Evolutionary conservation across 2,888 invertebrate genomes (phyloP).

Genomic region (Fissipunctia ypsillon): DNA sequence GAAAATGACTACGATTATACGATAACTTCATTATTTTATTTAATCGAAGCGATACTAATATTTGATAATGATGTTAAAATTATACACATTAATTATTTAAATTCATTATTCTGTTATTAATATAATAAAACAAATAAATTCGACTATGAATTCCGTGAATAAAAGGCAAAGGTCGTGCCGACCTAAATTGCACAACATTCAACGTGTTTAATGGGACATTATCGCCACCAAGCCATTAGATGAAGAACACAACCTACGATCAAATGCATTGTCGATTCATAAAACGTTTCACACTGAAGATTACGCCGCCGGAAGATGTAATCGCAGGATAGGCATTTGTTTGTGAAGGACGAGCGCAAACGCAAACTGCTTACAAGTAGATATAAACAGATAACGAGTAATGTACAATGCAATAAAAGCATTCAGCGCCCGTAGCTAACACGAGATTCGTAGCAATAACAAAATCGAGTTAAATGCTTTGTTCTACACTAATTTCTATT

Average conservation of each 20-base stretch:
- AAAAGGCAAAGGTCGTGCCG: slow-evolving; percentile 69
- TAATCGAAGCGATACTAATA: slow-evolving; percentile 5
- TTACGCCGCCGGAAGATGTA: slow-evolving; percentile 81
- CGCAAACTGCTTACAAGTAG: slow-evolving; percentile 84
- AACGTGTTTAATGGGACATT: slow-evolving; percentile 65
- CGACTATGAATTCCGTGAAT: slow-evolving; percentile 53
- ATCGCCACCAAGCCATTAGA: slow-evolving; percentile 59
- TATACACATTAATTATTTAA: slow-evolving; percentile 29
- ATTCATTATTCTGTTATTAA: slow-evolving; percentile 42
- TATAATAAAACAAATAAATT: slow-evolving; percentile 53
- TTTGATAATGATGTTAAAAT: slow-evolving; percentile 17
- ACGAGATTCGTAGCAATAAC: slow-evolving; percentile 58
- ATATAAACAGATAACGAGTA: slow-evolving; percentile 71
- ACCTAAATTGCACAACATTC: slow-evolving; percentile 72
- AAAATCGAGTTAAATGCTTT: slow-evolving; percentile 60
- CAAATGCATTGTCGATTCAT: slow-evolving; percentile 72
- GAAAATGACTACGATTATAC: background rate
- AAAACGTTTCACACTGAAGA: slow-evolving; percentile 72
- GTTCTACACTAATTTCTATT: slow-evolving; percentile 62
- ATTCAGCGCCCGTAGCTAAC: slow-evolving; percentile 55
- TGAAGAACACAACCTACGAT: slow-evolving; percentile 62
- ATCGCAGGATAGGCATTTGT: slow-evolving; percentile 77
- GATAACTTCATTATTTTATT: background rate
- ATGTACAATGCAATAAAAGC: slow-evolving; percentile 70
- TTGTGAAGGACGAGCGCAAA: slow-evolving; percentile 81